Percentiles rank a stretch among this genome's conserved stretches.
These are phyloP conservation scores for Psilopogon haemacephalus DNA, from an alignment of 2,113 vertebrate genomes.

Conservation along the genomic window DNA sequence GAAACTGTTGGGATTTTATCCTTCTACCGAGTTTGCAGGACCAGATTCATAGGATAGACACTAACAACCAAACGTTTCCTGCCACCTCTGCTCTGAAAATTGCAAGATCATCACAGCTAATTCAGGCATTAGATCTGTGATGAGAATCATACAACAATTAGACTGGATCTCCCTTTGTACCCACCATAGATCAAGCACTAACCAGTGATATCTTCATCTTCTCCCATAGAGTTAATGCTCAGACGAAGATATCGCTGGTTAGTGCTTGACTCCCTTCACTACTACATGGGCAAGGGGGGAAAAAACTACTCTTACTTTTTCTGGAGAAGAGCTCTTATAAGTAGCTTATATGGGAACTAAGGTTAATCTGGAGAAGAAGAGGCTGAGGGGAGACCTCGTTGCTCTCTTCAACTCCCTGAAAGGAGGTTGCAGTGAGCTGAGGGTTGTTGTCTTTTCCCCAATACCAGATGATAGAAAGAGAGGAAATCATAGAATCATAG, in stretches of 20 bases:
- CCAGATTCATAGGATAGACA: not conserved
- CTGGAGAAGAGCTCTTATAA: no score
- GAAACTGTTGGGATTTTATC: not conserved
- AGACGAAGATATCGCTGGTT: not conserved
- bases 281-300: not conserved
- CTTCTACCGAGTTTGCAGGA: not conserved
- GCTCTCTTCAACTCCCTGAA: no score
- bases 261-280: not conserved
- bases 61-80: not conserved
- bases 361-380: no score
- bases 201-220: no score
- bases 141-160: not conserved
- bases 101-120: not conserved
- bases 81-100: not conserved
- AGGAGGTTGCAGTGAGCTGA: no score
- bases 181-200: not conserved
- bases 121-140: not conserved
- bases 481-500: no score
- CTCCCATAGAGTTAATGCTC: not conserved
- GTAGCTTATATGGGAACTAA: no score
- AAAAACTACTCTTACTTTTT: not conserved
- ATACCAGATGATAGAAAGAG: no score
- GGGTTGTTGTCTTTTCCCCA: no score
- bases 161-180: not conserved
- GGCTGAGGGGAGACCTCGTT: no score